phyloP scores from a whole-genome alignment of 2,888 invertebrate species.

The Podabrus alpinus region DNA sequence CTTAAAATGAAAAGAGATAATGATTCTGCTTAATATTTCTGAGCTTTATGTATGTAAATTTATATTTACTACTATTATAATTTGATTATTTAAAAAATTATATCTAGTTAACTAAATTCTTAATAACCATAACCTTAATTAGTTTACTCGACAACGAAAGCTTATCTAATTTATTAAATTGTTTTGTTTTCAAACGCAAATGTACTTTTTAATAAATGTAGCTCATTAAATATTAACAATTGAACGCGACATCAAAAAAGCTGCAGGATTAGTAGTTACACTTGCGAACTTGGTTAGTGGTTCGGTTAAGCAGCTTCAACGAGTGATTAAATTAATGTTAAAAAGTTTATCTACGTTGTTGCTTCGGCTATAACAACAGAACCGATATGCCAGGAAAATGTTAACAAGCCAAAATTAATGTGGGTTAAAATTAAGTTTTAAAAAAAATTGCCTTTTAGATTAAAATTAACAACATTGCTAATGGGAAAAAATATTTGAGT shows the following conservation, averaged over 20 bases:
- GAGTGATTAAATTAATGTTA: not conserved
- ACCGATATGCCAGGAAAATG: not conserved
- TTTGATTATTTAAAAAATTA: not conserved
- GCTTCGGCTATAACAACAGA: not conserved
- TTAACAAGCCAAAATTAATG: not conserved
- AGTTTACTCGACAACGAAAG: not conserved
- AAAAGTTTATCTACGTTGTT: not conserved
- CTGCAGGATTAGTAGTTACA: not conserved
- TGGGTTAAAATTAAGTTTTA: not conserved
- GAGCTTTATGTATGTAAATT: slow-evolving; percentile 13
- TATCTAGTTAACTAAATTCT: not conserved
- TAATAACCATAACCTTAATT: not conserved
- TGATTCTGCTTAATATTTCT: slow-evolving; percentile 16
- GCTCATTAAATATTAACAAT: not conserved
- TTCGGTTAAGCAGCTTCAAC: not conserved
- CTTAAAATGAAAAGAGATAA: slow-evolving; percentile 26
- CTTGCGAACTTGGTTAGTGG: not conserved
- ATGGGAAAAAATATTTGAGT: not conserved
- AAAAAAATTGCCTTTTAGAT: not conserved
- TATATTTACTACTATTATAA: not conserved
- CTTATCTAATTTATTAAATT: not conserved
- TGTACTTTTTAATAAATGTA: not conserved
- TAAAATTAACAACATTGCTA: not conserved
- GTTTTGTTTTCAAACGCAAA: not conserved
- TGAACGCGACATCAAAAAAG: no score